These are phyloP conservation scores for Acleris laterana DNA, from an alignment of 2,888 invertebrate genomes.

Conservation along the genomic window DNA sequence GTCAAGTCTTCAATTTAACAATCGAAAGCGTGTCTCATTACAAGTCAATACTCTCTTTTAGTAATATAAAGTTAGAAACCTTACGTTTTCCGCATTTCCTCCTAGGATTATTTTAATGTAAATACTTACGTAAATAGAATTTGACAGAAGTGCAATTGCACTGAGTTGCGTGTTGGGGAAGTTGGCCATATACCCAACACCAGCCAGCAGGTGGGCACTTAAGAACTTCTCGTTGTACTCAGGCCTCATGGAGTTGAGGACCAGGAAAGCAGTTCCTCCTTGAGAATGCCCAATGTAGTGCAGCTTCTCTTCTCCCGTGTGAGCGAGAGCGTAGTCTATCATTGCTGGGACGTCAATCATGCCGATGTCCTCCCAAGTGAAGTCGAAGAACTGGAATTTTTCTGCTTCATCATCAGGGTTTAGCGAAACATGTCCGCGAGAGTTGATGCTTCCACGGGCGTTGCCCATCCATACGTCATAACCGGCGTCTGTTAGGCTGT, in stretches of 20 bases:
- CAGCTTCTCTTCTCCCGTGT: constrained; percentile 38
- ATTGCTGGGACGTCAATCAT: constrained; percentile 41
- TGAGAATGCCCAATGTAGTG: constrained; percentile 49
- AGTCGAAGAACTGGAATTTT: constrained; percentile 43
- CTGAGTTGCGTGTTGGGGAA: constrained; percentile 38
- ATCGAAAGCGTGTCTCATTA: no score
- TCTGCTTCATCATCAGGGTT: constrained; percentile 34
- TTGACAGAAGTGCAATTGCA: constrained; percentile 23
- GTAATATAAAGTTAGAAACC: no score
- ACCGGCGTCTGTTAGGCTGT: constrained; percentile 80
- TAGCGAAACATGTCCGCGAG: constrained; percentile 48
- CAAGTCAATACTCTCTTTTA: no score
- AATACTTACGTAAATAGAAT: constrained; percentile 38
- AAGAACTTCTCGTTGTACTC: constrained; percentile 43
- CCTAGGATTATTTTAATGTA: no score
- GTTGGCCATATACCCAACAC: constrained; percentile 41
- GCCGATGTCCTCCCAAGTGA: constrained; percentile 47
- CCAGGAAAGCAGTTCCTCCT: constrained; percentile 41
- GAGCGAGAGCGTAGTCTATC: constrained; percentile 42
- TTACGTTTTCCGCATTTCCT: no score
- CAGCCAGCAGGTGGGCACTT: constrained; percentile 44
- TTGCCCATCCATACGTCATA: constrained; percentile 90
- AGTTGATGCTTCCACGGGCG: constrained; percentile 87
- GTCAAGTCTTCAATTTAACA: no score
- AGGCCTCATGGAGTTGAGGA: constrained; percentile 39